These are phyloP conservation scores for Ennomos erosarius DNA, from an alignment of 2,888 invertebrate genomes.

Conservation along the genomic window DNA sequence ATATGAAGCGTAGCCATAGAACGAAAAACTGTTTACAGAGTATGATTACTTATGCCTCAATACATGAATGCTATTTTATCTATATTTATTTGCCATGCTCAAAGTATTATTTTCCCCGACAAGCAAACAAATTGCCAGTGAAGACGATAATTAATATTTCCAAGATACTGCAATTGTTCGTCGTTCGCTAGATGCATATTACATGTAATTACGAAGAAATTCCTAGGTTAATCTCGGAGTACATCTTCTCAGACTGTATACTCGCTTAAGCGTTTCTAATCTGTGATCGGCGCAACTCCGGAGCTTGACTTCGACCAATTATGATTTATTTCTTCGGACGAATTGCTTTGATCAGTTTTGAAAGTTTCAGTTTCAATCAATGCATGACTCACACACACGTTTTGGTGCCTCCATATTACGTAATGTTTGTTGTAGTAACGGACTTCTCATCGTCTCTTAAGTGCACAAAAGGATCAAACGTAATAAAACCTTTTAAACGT, in stretches of 20 bases:
- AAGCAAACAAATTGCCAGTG: conserved; percentile 26
- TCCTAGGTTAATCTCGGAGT: conserved; percentile 52
- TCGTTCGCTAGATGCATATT: conserved; percentile 26
- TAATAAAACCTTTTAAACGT: conserved; percentile 25
- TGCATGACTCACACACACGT: conserved; percentile 32
- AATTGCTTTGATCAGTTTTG: conserved; percentile 58
- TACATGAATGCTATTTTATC: conserved; percentile 2
- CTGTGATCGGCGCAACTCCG: conserved; percentile 50
- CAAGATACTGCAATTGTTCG: conserved; percentile 48
- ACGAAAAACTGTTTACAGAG: conserved; percentile 30
- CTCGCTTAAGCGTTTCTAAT: conserved; percentile 57
- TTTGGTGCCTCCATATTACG: conserved; percentile 31
- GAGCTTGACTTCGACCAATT: conserved; percentile 42
- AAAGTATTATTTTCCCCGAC: conserved; percentile 6
- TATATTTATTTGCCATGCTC: not conserved
- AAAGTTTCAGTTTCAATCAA: conserved; percentile 58
- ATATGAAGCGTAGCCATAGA: conserved; percentile 31
- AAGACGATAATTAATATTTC: conserved; percentile 49
- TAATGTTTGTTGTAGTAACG: conserved; percentile 46
- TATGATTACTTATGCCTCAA: not conserved
- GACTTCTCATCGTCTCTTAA: conserved; percentile 32
- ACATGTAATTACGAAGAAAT: conserved; percentile 54
- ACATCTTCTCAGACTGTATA: conserved; percentile 52
- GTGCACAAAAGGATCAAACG: conserved; percentile 16
- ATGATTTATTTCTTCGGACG: conserved; percentile 51